Percentiles rank a stretch among this genome's conserved stretches.
Conservation (phyloP, 2,113 vertebrate genomes). For the Pogona vitticeps region DNA sequence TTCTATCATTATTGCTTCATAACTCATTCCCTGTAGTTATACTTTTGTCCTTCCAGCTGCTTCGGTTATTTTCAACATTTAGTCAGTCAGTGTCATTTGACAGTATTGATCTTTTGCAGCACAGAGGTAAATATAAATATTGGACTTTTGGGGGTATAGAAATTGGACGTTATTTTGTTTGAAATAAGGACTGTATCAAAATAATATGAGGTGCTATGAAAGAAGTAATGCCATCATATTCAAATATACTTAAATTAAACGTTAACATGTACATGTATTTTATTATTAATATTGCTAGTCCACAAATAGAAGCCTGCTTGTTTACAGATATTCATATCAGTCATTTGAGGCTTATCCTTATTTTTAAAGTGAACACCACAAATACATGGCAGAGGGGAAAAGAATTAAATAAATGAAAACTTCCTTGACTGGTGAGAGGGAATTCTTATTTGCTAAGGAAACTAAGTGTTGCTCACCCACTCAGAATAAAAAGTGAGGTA, state of each 20-base stretch:
- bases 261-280: neutral
- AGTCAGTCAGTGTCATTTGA: neutral
- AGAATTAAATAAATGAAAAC: neutral
- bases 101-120: neutral
- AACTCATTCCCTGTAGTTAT: neutral
- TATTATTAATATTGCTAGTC: neutral
- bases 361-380: no score
- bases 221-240: neutral
- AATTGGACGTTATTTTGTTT: neutral
- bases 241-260: neutral
- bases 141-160: neutral
- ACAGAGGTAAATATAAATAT: neutral
- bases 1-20: neutral
- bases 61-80: slow-evolving; percentile 2
- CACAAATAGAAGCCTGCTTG: neutral
- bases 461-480: neutral
- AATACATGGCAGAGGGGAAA: neutral
- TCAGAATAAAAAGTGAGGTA: no score
- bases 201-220: neutral
- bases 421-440: neutral
- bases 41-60: neutral
- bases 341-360: neutral
- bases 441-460: neutral
- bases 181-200: neutral
- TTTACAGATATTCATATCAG: neutral